Base-by-base conservation (phyloP, 2,113 vertebrate genomes). In the Dicrurus megarhynchus region DNA sequence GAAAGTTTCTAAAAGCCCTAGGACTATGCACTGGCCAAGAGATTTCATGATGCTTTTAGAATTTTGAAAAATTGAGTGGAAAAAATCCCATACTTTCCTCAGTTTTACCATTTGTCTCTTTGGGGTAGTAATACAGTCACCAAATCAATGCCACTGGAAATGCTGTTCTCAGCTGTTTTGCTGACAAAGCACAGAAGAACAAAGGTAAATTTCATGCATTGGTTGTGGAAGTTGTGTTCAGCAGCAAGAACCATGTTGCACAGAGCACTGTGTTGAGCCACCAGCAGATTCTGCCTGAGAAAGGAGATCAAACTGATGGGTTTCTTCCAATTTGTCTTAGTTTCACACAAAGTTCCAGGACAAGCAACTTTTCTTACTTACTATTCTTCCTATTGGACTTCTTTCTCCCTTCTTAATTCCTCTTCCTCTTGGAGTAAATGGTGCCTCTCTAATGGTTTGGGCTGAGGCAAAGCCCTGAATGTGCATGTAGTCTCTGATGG, bases 1-100 rank as follows among this genome's bases (percentile, higher is more conserved):
- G 16, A 17, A 86, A 92, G 61, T 87, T 89, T 74, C 41, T 93
- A 42, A 81, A 67, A 81, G 24, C 30, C 74, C 65, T 47, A 86
- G 59, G 73, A 60, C 69, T 87, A 63, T 22, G 14, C 17, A 20
- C 24, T 70, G 74, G 33, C 52, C 63, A 63, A 94, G 28, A 84
- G 42, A 77, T 30, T 85, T 85, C 82, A 70, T 12, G 12, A 73
- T 37, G 33, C 23, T 74, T 90, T 55, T 49, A 67, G 35, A 74
- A 75, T 55, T 92, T 21, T 91, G 53, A 84, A 93, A 81, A 93
- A 67, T 10, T 33, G 67, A 59, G 16, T n/a, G 24, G 73, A 59
- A 87, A 84, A 77, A 46, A 9, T 0, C 3, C 0, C 27, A 30
- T 1, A 3, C 22, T 87, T 90, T 89, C 13, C 57, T 64, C 74